Conservation (phyloP, 2,888 invertebrate genomes). For the Lasiommata megera region DNA sequence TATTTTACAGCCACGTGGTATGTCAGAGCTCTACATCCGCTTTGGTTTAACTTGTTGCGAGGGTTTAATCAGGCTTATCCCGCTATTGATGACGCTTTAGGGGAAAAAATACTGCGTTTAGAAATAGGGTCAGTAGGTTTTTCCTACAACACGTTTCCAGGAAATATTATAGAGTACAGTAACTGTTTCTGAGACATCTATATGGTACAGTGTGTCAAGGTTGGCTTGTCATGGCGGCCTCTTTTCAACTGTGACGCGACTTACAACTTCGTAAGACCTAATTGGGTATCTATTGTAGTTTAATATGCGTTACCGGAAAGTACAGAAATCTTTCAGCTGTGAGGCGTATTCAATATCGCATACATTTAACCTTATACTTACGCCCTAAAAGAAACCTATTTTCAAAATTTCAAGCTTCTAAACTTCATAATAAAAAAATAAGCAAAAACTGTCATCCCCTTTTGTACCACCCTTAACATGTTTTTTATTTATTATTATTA, state of each 20-base stretch:
- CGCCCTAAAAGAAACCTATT: too few relatives aligned
- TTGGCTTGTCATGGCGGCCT: conserved; percentile 19
- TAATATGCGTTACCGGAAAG: neutral
- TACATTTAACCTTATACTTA: too few relatives aligned
- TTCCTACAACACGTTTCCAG: conserved; percentile 32
- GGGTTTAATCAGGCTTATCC: too few relatives aligned
- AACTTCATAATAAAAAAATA: too few relatives aligned
- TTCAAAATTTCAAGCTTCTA: too few relatives aligned
- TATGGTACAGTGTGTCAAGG: conserved; percentile 39
- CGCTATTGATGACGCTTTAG: neutral
- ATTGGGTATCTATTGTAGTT: conserved; percentile 4
- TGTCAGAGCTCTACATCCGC: too few relatives aligned
- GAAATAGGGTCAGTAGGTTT: conserved; percentile 7
- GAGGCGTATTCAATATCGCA: too few relatives aligned
- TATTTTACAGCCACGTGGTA: too few relatives aligned
- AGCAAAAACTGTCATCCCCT: too few relatives aligned
- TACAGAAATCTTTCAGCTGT: neutral
- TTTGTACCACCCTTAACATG: too few relatives aligned
- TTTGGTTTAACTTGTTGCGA: too few relatives aligned
- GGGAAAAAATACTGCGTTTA: neutral
- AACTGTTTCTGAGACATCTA: conserved; percentile 33
- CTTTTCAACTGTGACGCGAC: conserved; percentile 13
- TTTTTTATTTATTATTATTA: too few relatives aligned
- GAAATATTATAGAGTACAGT: conserved; percentile 24
- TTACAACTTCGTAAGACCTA: conserved; percentile 11